Evolutionary conservation across 2,113 vertebrate genomes (phyloP).

Genomic region (Microcebus ravelobensis): DNA sequence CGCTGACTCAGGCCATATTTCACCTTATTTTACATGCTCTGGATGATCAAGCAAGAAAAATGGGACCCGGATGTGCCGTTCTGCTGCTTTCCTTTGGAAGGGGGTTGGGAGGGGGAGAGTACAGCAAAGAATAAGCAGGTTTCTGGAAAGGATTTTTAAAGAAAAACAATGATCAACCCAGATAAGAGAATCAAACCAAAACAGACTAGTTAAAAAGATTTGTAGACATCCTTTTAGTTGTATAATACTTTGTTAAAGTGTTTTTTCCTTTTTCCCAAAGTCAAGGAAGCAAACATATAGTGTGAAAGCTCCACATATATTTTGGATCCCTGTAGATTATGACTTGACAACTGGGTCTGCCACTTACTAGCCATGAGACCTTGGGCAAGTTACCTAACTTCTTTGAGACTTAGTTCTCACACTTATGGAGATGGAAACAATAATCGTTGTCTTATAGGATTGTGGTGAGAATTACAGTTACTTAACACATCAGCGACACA

Average conservation of each 20-base stretch:
- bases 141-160: conserved; percentile 48
- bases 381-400: background rate
- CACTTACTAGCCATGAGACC: background rate
- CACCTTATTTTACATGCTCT: conserved; percentile 60
- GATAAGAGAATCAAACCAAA: conserved; percentile 5
- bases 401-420: background rate
- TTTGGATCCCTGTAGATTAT: background rate
- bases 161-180: background rate
- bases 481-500: background rate
- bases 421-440: background rate
- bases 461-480: background rate
- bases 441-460: background rate
- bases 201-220: background rate
- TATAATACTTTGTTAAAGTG: background rate
- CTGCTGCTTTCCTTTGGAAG: background rate
- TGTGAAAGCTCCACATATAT: background rate
- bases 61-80: background rate
- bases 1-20: conserved; percentile 65
- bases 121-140: background rate
- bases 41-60: conserved; percentile 63
- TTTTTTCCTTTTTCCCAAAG: background rate
- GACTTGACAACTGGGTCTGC: background rate
- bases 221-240: background rate
- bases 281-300: background rate
- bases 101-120: background rate